phyloP scores from a whole-genome alignment of 53 echinoderm and acorn worm genomes.

The Crossaster papposus region DNA sequence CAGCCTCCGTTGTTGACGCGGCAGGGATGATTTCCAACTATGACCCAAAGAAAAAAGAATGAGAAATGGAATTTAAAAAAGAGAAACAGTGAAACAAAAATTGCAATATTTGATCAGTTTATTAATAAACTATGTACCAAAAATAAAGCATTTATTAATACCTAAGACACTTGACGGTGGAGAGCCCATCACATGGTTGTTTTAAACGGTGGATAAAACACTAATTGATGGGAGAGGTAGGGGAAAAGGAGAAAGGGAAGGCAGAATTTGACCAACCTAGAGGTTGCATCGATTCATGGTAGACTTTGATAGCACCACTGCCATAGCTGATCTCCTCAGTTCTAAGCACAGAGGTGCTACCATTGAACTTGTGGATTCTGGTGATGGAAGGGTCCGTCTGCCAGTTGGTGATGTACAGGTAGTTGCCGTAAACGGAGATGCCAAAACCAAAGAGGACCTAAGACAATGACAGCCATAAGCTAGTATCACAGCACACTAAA shows the following conservation, averaged over 20 bases:
- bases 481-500: no score
- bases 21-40: constrained; percentile 64
- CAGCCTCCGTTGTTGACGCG: constrained; percentile 72
- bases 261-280: constrained; percentile 1
- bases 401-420: constrained; percentile 89
- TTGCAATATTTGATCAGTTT: background rate
- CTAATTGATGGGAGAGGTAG: no score
- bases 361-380: constrained; percentile 73
- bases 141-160: no score
- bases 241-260: no score
- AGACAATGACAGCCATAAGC: background rate
- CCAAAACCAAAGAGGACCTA: constrained; percentile 79
- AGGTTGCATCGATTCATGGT: constrained; percentile 44
- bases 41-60: background rate
- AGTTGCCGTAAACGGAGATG: constrained; percentile 79
- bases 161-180: no score
- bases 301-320: constrained; percentile 52
- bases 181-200: no score
- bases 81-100: background rate
- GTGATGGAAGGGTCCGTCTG: constrained; percentile 62
- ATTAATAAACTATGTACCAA: no score
- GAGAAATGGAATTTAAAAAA: background rate
- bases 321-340: constrained; percentile 50
- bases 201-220: no score
- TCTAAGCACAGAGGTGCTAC: constrained; percentile 50